phyloP scores from a whole-genome alignment of 2,888 invertebrate genomes.

The Acleris cristana region DNA sequence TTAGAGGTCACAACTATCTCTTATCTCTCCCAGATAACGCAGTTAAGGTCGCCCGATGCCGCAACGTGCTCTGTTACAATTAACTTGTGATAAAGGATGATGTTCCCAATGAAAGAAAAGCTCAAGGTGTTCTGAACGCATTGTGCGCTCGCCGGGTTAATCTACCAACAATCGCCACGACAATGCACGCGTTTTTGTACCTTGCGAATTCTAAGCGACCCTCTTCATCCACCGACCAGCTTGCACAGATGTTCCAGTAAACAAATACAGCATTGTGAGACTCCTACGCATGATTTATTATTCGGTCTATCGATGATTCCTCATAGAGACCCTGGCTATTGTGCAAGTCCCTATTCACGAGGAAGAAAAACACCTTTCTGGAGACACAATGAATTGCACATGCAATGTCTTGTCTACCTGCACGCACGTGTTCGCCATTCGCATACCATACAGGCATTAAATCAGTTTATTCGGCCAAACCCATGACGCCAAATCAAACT shows the following conservation, averaged over 20 bases:
- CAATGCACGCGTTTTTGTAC: conserved; percentile 69
- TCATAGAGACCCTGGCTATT: conserved; percentile 67
- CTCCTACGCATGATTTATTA: conserved; percentile 80
- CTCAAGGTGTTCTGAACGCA: conserved; percentile 75
- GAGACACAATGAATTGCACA: conserved; percentile 76
- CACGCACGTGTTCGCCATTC: conserved; percentile 80
- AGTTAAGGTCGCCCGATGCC: conserved; percentile 72
- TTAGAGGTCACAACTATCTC: conserved; percentile 76
- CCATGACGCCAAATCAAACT: conserved; percentile 57
- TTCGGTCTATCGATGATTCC: conserved; percentile 68
- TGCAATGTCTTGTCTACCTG: conserved; percentile 71
- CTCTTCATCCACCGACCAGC: conserved; percentile 51
- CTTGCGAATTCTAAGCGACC: conserved; percentile 66
- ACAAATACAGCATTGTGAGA: conserved; percentile 71
- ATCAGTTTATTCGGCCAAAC: conserved; percentile 52
- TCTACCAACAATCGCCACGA: conserved; percentile 74
- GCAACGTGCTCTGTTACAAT: conserved; percentile 58
- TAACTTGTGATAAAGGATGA: conserved; percentile 44
- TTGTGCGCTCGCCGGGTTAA: conserved; percentile 78
- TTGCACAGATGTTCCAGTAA: conserved; percentile 77
- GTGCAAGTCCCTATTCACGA: conserved; percentile 75
- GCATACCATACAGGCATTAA: conserved; percentile 64
- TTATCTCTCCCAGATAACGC: conserved; percentile 74
- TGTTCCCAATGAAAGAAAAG: conserved; percentile 55
- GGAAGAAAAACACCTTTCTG: conserved; percentile 72